Evolutionary conservation across 2,113 vertebrate genomes (phyloP).

Genomic region (Tachysurus fulvidraco): DNA sequence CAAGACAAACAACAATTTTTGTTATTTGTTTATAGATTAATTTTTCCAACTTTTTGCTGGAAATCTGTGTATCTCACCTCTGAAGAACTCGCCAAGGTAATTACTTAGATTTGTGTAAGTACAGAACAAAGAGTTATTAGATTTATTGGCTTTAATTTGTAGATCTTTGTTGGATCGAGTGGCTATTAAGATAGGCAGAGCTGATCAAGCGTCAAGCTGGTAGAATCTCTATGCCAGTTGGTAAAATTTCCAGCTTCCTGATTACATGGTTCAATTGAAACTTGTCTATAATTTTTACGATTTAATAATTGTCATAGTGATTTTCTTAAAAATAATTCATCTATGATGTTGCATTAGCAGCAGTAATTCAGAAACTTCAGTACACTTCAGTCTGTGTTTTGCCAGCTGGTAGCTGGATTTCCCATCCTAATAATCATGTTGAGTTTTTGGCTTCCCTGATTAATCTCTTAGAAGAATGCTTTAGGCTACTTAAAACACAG

Average conservation of each 20-base stretch:
- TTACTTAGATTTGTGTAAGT: background rate
- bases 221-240: background rate
- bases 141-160: background rate
- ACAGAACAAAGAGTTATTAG: background rate
- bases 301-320: background rate
- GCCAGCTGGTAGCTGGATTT: background rate
- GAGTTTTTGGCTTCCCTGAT: background rate
- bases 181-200: background rate
- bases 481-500: background rate
- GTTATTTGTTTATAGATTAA: background rate
- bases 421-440: background rate
- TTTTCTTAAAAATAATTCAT: background rate
- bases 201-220: background rate
- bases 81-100: background rate
- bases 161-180: background rate
- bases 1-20: too few relatives aligned
- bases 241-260: background rate
- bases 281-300: background rate
- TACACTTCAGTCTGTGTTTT: background rate
- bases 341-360: background rate
- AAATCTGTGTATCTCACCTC: background rate
- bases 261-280: background rate
- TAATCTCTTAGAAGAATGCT: background rate
- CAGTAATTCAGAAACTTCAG: background rate
- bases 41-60: background rate